These are phyloP conservation scores for Scomberomorus guttatus DNA, from an alignment of 2,797 vertebrate species.

Conservation along the genomic window DNA sequence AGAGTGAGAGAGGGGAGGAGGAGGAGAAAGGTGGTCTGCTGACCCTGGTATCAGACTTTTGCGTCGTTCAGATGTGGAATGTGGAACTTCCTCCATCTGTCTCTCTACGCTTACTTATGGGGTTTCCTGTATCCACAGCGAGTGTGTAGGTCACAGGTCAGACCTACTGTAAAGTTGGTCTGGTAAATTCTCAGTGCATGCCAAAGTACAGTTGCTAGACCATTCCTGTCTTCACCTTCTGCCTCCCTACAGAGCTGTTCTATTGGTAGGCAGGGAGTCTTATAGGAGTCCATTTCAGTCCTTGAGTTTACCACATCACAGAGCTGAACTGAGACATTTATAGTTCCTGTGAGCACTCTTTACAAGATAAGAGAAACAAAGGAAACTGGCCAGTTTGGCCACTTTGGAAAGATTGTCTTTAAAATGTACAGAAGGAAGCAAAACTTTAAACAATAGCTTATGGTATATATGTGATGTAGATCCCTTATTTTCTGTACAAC, in stretches of 20 bases:
- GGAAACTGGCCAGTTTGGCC: constrained; percentile 35
- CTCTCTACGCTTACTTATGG: constrained; percentile 54
- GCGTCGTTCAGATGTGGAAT: constrained; percentile 75
- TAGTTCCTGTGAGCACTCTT: constrained; percentile 28
- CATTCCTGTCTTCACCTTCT: constrained; percentile 49
- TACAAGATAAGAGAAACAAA: constrained; percentile 35
- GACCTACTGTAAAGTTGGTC: constrained; percentile 57
- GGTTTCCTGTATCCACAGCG: constrained; percentile 74
- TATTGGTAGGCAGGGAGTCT: constrained; percentile 9
- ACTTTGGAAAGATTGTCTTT: constrained; percentile 8
- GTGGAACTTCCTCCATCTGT: constrained; percentile 79
- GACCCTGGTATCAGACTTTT: constrained; percentile 59
- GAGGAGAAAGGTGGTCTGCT: constrained; percentile 45
- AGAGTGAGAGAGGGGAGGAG: constrained; percentile 30
- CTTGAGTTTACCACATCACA: constrained; percentile 46
- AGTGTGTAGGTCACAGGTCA: constrained; percentile 61
- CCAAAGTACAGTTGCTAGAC: constrained; percentile 39
- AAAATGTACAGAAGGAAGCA: neutral
- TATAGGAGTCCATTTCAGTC: constrained; percentile 33
- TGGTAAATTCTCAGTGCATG: constrained; percentile 51
- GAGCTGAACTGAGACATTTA: constrained; percentile 49
- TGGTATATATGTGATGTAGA: neutral
- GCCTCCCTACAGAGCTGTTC: constrained; percentile 37
- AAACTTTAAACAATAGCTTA: neutral
- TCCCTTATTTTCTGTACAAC: neutral